A percentile compares a stretch with the other conserved stretches of the same genome.
Conservation (phyloP, 2,797 vertebrate genomes). For the Hoplostethus atlanticus region DNA sequence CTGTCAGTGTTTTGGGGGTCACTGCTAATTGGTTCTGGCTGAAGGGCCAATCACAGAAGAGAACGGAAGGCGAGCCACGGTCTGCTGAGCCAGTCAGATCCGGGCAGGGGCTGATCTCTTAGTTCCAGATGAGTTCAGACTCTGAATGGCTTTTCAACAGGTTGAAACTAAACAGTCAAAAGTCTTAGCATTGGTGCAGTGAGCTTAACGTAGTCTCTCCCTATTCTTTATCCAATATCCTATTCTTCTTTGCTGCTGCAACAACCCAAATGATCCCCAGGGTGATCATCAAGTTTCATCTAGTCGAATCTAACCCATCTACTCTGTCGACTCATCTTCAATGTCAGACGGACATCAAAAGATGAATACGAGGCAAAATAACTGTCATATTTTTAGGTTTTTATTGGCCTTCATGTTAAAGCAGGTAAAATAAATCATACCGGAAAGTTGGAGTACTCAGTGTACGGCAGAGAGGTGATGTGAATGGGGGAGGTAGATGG, state of each 20-base stretch:
- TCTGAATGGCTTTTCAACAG: slow-evolving; percentile 51
- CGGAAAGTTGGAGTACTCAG: too few species aligned
- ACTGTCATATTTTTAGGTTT: background rate
- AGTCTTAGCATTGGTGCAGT: background rate
- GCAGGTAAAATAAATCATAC: background rate
- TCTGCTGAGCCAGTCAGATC: slow-evolving; percentile 54
- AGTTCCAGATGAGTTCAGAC: slow-evolving; percentile 60
- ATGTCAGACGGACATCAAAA: too few species aligned
- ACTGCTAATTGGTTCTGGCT: slow-evolving; percentile 73
- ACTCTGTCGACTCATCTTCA: slow-evolving; percentile 14
- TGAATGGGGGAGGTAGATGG: too few species aligned
- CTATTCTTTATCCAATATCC: slow-evolving; percentile 4
- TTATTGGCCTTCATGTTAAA: background rate
- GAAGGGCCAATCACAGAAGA: slow-evolving; percentile 48
- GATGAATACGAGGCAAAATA: background rate
- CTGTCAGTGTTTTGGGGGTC: slow-evolving; percentile 48
- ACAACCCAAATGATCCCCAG: background rate
- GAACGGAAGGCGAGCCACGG: slow-evolving; percentile 43
- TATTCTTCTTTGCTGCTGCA: background rate
- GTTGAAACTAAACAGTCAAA: slow-evolving; percentile 30
- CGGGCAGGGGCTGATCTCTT: slow-evolving; percentile 39
- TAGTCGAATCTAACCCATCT: slow-evolving; percentile 23
- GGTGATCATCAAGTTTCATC: slow-evolving; percentile 4
- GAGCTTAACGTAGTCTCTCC: background rate
- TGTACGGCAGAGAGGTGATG: too few species aligned